A percentile compares a stretch with the other conserved stretches of the same genome.
These are phyloP conservation scores for Pseudopleuronectes americanus DNA, from an alignment of 2,797 vertebrate genomes.

Conservation along the genomic window DNA sequence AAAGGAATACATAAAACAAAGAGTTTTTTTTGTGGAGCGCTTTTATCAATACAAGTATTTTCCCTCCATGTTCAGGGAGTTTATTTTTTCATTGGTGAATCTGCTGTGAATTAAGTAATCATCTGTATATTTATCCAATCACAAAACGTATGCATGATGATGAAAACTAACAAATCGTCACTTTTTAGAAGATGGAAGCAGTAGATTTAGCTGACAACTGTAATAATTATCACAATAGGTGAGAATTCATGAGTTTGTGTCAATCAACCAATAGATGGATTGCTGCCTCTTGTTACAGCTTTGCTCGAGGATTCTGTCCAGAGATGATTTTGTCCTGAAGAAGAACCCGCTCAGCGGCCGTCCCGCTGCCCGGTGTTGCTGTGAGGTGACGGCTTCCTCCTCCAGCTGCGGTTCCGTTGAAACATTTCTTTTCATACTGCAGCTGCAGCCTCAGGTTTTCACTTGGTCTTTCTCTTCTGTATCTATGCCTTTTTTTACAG, in stretches of 20 bases:
- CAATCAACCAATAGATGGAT: background rate
- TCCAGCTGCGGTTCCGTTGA: slow-evolving; percentile 38
- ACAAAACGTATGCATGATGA: background rate
- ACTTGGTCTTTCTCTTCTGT: slow-evolving; percentile 12
- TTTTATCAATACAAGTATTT: too few relatives aligned
- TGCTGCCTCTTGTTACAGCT: slow-evolving; percentile 69
- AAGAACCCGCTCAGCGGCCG: slow-evolving; percentile 2
- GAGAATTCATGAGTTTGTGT: too few relatives aligned
- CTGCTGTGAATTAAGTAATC: background rate
- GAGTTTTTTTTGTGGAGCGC: too few relatives aligned
- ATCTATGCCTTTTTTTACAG: slow-evolving; percentile 9
- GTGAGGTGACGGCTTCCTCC: slow-evolving; percentile 48
- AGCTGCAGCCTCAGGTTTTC: slow-evolving; percentile 44
- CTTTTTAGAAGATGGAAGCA: background rate
- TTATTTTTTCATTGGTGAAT: background rate
- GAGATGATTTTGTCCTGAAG: slow-evolving; percentile 71
- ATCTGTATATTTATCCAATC: too few relatives aligned
- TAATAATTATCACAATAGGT: too few relatives aligned
- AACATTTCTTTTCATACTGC: slow-evolving; percentile 55
- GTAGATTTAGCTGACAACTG: too few relatives aligned
- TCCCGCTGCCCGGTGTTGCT: slow-evolving; percentile 15
- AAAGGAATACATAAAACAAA: too few relatives aligned
- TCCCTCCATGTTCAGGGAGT: too few relatives aligned
- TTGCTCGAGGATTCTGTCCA: slow-evolving; percentile 80
- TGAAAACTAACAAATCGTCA: background rate